Percentiles rank a stretch among this genome's conserved stretches.
Evolutionary conservation across 2,888 invertebrate species (phyloP).

Genomic region (Baccha elongata): DNA sequence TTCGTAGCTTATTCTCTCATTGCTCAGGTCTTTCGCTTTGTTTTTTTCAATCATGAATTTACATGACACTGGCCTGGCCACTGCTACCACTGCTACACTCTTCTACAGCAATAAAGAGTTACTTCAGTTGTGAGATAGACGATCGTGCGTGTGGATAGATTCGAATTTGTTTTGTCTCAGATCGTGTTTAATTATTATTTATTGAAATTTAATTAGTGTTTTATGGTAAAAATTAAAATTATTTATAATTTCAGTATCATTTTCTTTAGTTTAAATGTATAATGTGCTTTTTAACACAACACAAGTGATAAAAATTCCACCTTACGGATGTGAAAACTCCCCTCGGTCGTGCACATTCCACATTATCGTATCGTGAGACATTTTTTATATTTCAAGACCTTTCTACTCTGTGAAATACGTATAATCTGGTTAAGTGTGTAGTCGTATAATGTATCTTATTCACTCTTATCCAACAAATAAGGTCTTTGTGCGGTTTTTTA

Average conservation of each 20-base stretch:
- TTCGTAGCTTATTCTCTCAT: slow-evolving; percentile 30
- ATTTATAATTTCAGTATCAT: too few species aligned
- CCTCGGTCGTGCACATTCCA: slow-evolving; percentile 41
- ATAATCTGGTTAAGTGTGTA: slow-evolving; percentile 43
- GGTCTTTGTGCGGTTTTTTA: slow-evolving; percentile 69
- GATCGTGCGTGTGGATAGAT: slow-evolving; percentile 48
- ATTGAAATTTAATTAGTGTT: slow-evolving; percentile 4
- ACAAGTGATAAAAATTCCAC: slow-evolving; percentile 13
- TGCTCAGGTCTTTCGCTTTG: slow-evolving; percentile 57
- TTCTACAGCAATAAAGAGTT: slow-evolving; percentile 19
- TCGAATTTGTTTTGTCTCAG: slow-evolving; percentile 35
- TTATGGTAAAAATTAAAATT: not conserved
- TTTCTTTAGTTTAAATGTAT: too few species aligned
- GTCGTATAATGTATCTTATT: too few species aligned
- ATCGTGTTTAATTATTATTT: not conserved
- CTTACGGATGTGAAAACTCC: slow-evolving; percentile 59
- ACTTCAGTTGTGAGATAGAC: slow-evolving; percentile 56
- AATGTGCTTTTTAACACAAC: not conserved
- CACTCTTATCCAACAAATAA: slow-evolving; percentile 60
- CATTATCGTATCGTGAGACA: slow-evolving; percentile 2
- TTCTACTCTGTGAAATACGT: slow-evolving; percentile 23
- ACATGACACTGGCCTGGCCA: too few species aligned
- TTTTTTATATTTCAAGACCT: not conserved
- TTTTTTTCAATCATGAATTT: slow-evolving; percentile 8
- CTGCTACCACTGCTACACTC: slow-evolving; percentile 5